Conservation (phyloP, 1,140 invertebrate species). For the Drosophila bocqueti region DNA sequence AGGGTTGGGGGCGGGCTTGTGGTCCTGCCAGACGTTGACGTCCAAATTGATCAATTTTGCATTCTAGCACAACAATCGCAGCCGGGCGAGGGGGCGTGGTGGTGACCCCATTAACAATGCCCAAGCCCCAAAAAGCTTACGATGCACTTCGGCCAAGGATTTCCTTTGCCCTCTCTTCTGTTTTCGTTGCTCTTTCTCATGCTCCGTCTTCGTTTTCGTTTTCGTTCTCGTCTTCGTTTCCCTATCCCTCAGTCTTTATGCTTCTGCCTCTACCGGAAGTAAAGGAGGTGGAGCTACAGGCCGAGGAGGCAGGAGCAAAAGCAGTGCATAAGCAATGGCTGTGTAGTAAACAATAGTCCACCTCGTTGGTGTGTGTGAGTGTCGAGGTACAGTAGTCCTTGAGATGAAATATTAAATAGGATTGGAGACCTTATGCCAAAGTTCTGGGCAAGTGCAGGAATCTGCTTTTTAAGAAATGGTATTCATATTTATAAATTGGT, state of each 20-base stretch:
- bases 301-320: constrained; percentile 10
- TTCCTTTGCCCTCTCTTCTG: constrained; percentile 16
- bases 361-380: constrained; percentile 1
- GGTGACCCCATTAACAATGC: constrained; percentile 59
- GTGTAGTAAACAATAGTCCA: constrained; percentile 67
- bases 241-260: background rate
- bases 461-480: background rate
- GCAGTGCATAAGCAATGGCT: constrained; percentile 38
- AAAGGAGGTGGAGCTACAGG: background rate
- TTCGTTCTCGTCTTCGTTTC: too few species aligned
- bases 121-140: constrained; percentile 47
- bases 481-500: background rate
- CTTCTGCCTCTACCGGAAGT: constrained; percentile 11
- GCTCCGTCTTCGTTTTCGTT: background rate
- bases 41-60: constrained; percentile 76
- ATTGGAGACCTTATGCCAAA: background rate
- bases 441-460: background rate
- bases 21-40: constrained; percentile 23
- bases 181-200: constrained; percentile 8
- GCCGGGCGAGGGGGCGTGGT: constrained; percentile 5
- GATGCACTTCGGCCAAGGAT: constrained; percentile 38
- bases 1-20: background rate
- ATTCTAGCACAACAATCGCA: constrained; percentile 62
- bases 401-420: background rate
- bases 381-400: background rate